Conservation (phyloP, 2,888 invertebrate genomes). For the Myopa tessellatipennis region DNA sequence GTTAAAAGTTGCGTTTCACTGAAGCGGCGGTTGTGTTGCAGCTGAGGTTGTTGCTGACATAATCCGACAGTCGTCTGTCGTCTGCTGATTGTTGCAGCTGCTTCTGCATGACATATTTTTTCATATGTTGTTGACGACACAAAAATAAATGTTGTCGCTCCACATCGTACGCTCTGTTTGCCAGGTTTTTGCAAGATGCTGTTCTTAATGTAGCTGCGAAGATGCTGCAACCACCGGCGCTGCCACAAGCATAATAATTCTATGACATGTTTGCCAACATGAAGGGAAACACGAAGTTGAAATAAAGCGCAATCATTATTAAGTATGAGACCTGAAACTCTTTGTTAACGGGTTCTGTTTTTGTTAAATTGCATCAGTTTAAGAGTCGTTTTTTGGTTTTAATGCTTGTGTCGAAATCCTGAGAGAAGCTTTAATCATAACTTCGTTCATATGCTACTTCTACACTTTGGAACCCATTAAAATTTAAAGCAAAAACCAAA, state of each 20-base stretch:
- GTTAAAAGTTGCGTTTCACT: slow-evolving; percentile 17
- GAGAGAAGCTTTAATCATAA: too few relatives aligned
- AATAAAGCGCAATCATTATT: not conserved
- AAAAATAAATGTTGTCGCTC: not conserved
- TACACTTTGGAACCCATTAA: too few relatives aligned
- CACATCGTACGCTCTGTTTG: not conserved
- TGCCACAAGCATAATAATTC: slow-evolving; percentile 10
- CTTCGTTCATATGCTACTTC: too few relatives aligned
- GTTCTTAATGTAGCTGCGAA: slow-evolving; percentile 18
- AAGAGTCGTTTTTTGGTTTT: not conserved
- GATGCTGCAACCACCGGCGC: not conserved
- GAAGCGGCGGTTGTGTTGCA: not conserved
- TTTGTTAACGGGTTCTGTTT: too few relatives aligned
- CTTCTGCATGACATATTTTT: not conserved
- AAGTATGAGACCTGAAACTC: not conserved
- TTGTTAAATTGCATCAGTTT: not conserved
- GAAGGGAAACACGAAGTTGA: too few relatives aligned
- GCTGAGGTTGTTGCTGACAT: slow-evolving; percentile 13
- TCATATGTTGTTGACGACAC: not conserved
- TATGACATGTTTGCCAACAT: not conserved
- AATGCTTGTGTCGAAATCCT: too few relatives aligned
- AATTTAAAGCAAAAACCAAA: too few relatives aligned
- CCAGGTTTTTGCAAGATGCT: slow-evolving; percentile 17
- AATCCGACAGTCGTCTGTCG: not conserved
- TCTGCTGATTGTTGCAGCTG: not conserved